These are phyloP conservation scores for Epirrita christyi DNA, from an alignment of 2,888 invertebrate species.

Conservation along the genomic window DNA sequence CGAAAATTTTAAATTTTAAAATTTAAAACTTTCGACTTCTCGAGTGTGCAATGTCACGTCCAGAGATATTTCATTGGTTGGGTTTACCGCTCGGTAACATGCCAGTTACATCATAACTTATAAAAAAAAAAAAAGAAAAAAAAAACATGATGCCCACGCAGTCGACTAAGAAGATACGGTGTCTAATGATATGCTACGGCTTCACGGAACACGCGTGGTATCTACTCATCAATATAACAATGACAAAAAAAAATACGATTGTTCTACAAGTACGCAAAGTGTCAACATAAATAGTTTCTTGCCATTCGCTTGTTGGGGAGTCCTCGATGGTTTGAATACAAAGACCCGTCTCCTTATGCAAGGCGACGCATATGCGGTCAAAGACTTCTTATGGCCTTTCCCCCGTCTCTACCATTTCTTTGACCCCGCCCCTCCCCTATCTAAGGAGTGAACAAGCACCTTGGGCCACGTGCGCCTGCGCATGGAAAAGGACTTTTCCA, in stretches of 20 bases:
- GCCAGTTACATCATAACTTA: no score
- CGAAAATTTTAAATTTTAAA: no score
- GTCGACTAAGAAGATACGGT: no score
- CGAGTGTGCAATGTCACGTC: no score
- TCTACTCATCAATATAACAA: constrained; percentile 63
- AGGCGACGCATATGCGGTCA: constrained; percentile 74
- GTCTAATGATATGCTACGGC: constrained; percentile 48
- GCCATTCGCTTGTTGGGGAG: constrained; percentile 74
- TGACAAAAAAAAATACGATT: constrained; percentile 70
- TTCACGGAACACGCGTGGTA: constrained; percentile 50
- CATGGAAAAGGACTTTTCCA: constrained; percentile 78
- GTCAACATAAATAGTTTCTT: constrained; percentile 77
- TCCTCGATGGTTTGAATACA: constrained; percentile 73
- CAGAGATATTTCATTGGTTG: no score
- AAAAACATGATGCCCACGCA: no score
- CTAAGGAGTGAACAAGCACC: constrained; percentile 34
- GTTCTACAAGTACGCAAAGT: constrained; percentile 66
- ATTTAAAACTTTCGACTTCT: no score
- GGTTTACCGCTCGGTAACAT: no score
- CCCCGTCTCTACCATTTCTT: constrained; percentile 40
- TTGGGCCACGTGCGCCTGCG: constrained; percentile 59
- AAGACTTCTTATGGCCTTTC: constrained; percentile 60
- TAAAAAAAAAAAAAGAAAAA: no score
- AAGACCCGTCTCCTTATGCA: constrained; percentile 73
- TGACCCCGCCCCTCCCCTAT: constrained; percentile 40